These are phyloP conservation scores for Tetragonula carbonaria DNA, from an alignment of 2,888 invertebrate genomes.

Conservation along the genomic window DNA sequence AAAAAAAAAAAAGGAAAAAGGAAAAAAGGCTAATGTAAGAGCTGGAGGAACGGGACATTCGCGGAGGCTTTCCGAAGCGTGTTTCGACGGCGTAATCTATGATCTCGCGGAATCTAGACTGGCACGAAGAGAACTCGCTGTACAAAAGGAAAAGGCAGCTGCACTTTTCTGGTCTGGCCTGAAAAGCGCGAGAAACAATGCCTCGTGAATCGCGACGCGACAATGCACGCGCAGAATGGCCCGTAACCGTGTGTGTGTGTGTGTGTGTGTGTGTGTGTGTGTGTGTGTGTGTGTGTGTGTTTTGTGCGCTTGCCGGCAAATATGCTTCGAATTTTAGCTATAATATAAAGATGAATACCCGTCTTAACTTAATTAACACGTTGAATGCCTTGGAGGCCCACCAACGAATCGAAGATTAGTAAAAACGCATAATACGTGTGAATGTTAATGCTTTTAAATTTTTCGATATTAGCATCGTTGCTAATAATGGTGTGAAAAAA, in stretches of 20 bases:
- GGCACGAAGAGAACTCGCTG: neutral
- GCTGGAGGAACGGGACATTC: neutral
- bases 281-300: neutral
- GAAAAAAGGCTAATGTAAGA: neutral
- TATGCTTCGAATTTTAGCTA: neutral
- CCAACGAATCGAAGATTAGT: no score
- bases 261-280: neutral
- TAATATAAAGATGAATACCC: neutral
- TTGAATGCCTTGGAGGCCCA: no score
- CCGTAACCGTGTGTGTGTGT: neutral
- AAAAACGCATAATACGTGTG: no score
- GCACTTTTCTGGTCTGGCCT: constrained; percentile 57
- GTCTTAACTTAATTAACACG: neutral
- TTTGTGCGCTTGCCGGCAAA: neutral
- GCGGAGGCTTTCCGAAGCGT: neutral
- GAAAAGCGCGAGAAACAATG: constrained; percentile 60
- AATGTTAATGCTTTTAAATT: no score
- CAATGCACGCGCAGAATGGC: constrained; percentile 44
- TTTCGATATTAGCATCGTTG: no score
- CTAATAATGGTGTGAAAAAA: no score
- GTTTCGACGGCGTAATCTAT: constrained; percentile 30
- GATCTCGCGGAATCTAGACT: constrained; percentile 40
- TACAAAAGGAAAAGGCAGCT: constrained; percentile 61
- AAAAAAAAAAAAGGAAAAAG: no score
- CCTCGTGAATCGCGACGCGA: constrained; percentile 44